These are phyloP conservation scores for Hyalella azteca DNA, from an alignment of 2,888 invertebrate genomes.

Conservation along the genomic window DNA sequence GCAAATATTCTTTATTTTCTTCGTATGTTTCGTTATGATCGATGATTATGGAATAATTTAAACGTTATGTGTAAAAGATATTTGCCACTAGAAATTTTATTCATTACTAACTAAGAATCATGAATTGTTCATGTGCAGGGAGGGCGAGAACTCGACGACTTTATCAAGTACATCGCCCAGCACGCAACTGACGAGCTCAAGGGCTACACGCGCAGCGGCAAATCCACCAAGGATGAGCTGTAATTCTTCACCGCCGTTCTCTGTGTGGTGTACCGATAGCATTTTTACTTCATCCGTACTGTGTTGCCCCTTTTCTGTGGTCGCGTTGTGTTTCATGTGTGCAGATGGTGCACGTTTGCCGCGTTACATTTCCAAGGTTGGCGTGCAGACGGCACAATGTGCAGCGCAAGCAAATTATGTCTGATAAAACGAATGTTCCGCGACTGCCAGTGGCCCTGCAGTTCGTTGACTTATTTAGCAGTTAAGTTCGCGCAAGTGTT, in stretches of 20 bases:
- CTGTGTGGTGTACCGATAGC: conserved; percentile 6
- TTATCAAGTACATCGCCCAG: conserved; percentile 91
- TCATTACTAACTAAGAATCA: neutral
- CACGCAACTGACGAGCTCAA: conserved; percentile 87
- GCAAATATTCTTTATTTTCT: too few relatives aligned
- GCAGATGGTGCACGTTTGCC: too few relatives aligned
- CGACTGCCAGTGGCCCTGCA: too few relatives aligned
- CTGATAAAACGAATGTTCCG: too few relatives aligned
- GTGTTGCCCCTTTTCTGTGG: too few relatives aligned
- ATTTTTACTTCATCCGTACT: too few relatives aligned
- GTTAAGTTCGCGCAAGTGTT: too few relatives aligned
- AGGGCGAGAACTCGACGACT: conserved; percentile 91
- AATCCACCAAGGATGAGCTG: conserved; percentile 71
- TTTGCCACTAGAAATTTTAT: neutral
- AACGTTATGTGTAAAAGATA: neutral
- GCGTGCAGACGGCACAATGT: too few relatives aligned
- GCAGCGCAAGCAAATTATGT: too few relatives aligned
- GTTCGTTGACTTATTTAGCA: too few relatives aligned
- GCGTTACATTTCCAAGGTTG: too few relatives aligned
- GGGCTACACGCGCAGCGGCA: conserved; percentile 85
- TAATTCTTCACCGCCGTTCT: conserved; percentile 65
- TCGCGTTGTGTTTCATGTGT: too few relatives aligned
- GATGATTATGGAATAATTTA: neutral
- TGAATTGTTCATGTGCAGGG: conserved; percentile 69
- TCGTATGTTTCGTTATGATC: neutral